Conservation (phyloP, 2,888 invertebrate species). For the Conchocele bisecta region DNA sequence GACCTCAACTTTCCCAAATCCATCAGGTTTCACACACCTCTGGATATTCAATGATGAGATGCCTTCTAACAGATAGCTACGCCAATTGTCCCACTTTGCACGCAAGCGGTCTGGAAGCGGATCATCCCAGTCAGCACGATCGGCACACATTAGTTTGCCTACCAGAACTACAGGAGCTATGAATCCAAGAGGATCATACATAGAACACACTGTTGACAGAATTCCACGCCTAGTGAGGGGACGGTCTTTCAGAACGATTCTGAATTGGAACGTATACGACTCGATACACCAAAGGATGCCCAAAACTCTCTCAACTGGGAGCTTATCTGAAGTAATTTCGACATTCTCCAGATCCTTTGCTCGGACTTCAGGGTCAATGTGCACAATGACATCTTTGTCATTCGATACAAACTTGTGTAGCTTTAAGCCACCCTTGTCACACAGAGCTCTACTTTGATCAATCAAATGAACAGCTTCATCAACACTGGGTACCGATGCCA, state of each 20-base stretch:
- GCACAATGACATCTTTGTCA: slow-evolving; percentile 14
- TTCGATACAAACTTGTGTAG: slow-evolving; percentile 50
- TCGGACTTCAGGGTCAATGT: slow-evolving; percentile 18
- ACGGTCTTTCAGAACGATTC: slow-evolving; percentile 28
- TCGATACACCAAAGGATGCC: neutral
- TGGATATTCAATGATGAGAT: slow-evolving; percentile 16
- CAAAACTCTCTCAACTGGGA: neutral
- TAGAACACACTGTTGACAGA: slow-evolving; percentile 4
- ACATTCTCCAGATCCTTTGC: slow-evolving; percentile 28
- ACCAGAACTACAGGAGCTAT: slow-evolving; percentile 48
- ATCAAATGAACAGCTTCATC: slow-evolving; percentile 21
- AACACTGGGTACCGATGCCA: slow-evolving; percentile 14
- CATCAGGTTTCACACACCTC: slow-evolving; percentile 47
- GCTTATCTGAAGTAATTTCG: slow-evolving; percentile 6
- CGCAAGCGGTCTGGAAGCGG: slow-evolving; percentile 34
- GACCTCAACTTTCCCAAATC: slow-evolving; percentile 34
- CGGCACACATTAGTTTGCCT: slow-evolving; percentile 44
- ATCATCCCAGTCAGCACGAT: slow-evolving; percentile 48
- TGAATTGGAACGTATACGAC: slow-evolving; percentile 27
- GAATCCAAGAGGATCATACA: slow-evolving; percentile 56
- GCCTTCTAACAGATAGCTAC: slow-evolving; percentile 7
- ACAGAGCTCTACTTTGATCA: slow-evolving; percentile 8
- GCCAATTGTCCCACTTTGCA: slow-evolving; percentile 14
- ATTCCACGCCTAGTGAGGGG: slow-evolving; percentile 31
- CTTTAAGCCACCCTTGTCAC: slow-evolving; percentile 13